Evolutionary conservation across 2,888 invertebrate species (phyloP), one percentile per base, ranked within the genome.

Genomic region (Tanytarsus gracilentus): DNA sequence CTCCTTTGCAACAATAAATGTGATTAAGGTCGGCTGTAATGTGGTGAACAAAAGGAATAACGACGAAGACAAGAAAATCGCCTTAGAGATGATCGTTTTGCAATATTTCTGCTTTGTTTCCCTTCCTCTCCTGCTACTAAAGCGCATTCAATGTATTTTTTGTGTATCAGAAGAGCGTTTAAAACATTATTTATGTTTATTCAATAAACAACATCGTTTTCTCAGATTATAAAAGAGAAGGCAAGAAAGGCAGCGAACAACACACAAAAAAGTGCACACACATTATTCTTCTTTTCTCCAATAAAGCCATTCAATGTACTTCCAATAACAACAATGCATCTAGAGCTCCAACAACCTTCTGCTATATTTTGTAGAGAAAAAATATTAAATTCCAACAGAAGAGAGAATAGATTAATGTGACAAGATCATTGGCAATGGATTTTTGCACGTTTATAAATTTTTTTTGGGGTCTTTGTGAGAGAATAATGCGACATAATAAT

Each of bases 151-250:
- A 16, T 14, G n/a, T 36, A 14, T 33, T 30, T 36, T 44, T 16
- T 44, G 16, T 44, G 44, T 44, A 44, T 44, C 44, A 53, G 26
- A 53, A 58, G 39, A 58, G 27, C 29, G 44, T 44, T 58, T 58
- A 48, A 58, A 58, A 58, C 58, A 40, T 58, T 58, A 58, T 58
- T 58, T 58, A 58, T 58, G 58, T 58, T 58, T 58, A 48, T 58
- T 58, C 58, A 58, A 58, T 58, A 58, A 58, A 58, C 58, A 58
- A 58, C 58, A 48, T 40, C 58, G 44, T 58, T 33, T 58, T 16
- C 16, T 21, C 26, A 56, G 58, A 58, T 56, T 56, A 56, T 48
- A 58, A 58, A 36, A 36, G 16, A 36, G 36, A 36, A 44, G 44
- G 44, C 44, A 44, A 48, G 48, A 18, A 27, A 25, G 44, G 30